A percentile compares a stretch with the other conserved stretches of the same genome.
Evolutionary conservation across 2,797 vertebrate genomes (phyloP).

Genomic region (Eidolon dupreanum): DNA sequence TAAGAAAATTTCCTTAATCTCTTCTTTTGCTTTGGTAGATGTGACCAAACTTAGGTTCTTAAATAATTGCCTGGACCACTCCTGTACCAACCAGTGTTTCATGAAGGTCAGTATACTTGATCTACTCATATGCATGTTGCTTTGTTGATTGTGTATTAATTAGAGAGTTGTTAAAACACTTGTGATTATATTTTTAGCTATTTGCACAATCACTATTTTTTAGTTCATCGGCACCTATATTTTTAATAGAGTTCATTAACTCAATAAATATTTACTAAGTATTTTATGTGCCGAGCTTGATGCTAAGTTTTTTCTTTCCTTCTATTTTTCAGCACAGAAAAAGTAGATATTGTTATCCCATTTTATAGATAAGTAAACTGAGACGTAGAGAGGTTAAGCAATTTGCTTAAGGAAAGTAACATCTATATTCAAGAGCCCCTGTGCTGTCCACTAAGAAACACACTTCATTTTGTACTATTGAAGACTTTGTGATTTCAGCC

Average conservation of each 20-base stretch:
- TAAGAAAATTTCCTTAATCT: not conserved
- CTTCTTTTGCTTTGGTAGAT: not conserved
- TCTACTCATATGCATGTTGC: not conserved
- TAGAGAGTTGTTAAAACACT: not conserved
- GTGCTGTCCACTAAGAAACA: not conserved
- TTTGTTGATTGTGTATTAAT: not conserved
- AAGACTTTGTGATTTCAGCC: not conserved
- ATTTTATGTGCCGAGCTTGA: not conserved
- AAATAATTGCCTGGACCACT: not conserved
- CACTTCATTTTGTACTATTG: not conserved
- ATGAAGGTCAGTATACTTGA: not conserved
- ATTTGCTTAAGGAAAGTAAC: not conserved
- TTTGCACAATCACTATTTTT: not conserved
- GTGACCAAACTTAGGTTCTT: not conserved
- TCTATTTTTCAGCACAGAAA: not conserved
- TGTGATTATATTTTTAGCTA: not conserved
- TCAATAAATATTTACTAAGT: not conserved
- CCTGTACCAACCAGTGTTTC: not conserved
- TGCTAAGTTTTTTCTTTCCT: not conserved
- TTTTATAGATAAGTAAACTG: conserved; percentile 6
- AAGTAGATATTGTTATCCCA: not conserved
- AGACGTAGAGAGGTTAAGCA: not conserved
- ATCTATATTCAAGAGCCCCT: not conserved
- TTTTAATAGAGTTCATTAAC: not conserved
- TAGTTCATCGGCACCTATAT: not conserved